Percentiles rank a stretch among this genome's conserved stretches.
phyloP scores from a whole-genome alignment of 2,113 vertebrate species.

The Eira barbara region DNA sequence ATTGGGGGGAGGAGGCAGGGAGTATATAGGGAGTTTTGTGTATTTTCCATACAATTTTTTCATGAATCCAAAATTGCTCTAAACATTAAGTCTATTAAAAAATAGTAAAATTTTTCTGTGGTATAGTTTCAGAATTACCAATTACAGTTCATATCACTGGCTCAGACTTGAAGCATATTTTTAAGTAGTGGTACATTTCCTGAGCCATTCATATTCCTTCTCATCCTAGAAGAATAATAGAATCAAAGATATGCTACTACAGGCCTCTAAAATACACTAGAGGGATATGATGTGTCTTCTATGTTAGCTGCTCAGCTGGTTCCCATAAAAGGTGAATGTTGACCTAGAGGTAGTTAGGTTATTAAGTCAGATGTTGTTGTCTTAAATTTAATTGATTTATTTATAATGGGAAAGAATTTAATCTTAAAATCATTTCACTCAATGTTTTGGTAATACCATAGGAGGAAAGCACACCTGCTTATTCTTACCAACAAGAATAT shows the following conservation, averaged over 20 bases:
- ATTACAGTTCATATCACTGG: neutral
- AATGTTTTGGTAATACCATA: neutral
- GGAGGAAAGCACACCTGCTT: neutral
- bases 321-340: neutral
- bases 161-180: constrained; percentile 12
- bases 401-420: constrained; percentile 7
- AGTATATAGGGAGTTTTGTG: neutral
- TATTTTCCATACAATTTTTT: neutral
- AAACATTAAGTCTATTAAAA: neutral
- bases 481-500: neutral
- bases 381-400: constrained; percentile 32
- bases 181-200: neutral
- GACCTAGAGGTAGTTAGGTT: neutral
- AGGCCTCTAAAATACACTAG: neutral
- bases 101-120: neutral
- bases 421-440: constrained; percentile 29
- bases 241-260: neutral
- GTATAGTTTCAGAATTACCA: neutral
- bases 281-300: neutral
- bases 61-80: neutral
- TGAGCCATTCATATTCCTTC: neutral
- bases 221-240: neutral
- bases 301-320: neutral
- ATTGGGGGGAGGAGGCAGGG: neutral
- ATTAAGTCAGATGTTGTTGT: neutral